Evolutionary conservation across 2,888 invertebrate species (phyloP).

Genomic region (Tachina grossa): DNA sequence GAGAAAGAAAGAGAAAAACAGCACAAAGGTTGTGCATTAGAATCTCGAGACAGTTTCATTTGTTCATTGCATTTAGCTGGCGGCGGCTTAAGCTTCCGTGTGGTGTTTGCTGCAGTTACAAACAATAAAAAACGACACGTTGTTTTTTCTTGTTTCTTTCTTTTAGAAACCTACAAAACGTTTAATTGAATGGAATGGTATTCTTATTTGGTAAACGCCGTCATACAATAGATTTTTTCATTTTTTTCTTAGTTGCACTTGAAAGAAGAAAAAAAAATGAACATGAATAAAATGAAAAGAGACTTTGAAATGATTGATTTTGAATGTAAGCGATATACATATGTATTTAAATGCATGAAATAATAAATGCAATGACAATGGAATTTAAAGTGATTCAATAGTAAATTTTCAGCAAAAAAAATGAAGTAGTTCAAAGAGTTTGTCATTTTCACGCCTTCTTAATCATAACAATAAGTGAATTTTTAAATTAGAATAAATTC

Average conservation of each 20-base stretch:
- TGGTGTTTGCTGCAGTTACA: conserved; percentile 57
- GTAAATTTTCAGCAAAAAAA: neutral
- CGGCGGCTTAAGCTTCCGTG: conserved; percentile 62
- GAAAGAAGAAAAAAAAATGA: conserved; percentile 8
- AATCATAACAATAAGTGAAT: no score
- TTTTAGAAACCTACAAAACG: conserved; percentile 33
- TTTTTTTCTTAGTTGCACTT: neutral
- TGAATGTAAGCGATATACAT: neutral
- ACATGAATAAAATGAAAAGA: conserved; percentile 7
- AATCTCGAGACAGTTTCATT: conserved; percentile 7
- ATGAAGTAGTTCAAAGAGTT: neutral
- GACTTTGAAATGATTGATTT: conserved; percentile 7
- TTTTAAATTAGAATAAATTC: no score
- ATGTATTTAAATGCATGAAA: neutral
- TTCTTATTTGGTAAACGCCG: neutral
- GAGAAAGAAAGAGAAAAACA: neutral
- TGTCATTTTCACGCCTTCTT: no score
- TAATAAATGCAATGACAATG: neutral
- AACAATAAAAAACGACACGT: conserved; percentile 24
- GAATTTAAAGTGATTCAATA: no score
- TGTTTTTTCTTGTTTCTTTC: conserved; percentile 49
- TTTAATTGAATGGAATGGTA: conserved; percentile 42
- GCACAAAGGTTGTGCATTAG: neutral
- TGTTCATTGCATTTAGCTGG: conserved; percentile 19
- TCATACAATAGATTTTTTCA: neutral